These are phyloP conservation scores for Bolinopsis microptera DNA, from an alignment of 37 sponge, comb jelly and placozoan genomes.

Conservation along the genomic window DNA sequence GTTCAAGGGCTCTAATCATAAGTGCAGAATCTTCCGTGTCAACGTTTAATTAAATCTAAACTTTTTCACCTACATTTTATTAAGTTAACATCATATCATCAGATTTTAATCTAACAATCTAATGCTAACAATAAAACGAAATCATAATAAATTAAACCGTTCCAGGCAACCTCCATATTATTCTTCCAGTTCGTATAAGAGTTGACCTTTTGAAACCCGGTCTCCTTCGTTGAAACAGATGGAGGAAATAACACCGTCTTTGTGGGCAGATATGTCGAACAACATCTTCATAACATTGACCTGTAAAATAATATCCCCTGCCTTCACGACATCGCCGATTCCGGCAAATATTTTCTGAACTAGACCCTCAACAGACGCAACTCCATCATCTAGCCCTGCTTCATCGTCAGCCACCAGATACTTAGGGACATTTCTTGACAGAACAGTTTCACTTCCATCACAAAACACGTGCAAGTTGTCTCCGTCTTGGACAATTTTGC, in stretches of 20 bases:
- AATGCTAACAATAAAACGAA: background rate
- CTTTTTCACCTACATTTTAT: no score
- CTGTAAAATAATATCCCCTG: constrained; percentile 40
- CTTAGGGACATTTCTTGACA: background rate
- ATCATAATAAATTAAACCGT: background rate
- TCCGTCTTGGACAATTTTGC: constrained; percentile 46
- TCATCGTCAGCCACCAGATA: constrained; percentile 13
- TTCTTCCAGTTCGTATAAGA: constrained; percentile 39
- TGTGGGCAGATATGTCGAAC: constrained; percentile 54
- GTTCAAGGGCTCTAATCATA: no score
- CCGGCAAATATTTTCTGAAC: constrained; percentile 41
- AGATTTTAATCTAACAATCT: background rate
- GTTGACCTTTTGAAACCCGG: constrained; percentile 38
- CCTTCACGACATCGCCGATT: constrained; percentile 20
- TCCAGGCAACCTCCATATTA: background rate
- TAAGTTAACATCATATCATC: no score
- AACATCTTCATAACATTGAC: constrained; percentile 64
- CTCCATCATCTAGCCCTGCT: background rate
- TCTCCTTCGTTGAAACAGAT: constrained; percentile 51
- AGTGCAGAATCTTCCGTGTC: no score
- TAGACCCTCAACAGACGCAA: constrained; percentile 21
- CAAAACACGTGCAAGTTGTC: constrained; percentile 30
- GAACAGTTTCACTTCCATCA: background rate
- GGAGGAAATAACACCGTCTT: constrained; percentile 39
- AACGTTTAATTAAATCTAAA: no score